These are phyloP conservation scores for Cheirogaleus major DNA, from an alignment of 2,797 vertebrate genomes.

Conservation along the genomic window DNA sequence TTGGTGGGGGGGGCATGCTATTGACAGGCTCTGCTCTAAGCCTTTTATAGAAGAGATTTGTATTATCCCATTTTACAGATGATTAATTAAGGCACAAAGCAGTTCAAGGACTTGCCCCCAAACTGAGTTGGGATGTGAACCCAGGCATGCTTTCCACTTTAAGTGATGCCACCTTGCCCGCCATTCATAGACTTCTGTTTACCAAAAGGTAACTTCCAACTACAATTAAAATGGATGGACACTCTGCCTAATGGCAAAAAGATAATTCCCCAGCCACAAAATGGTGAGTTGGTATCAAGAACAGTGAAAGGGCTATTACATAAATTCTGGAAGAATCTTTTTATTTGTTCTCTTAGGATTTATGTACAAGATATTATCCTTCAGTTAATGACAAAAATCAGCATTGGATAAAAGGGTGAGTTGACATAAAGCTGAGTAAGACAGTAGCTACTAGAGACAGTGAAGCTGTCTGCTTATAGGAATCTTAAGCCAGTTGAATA, in stretches of 20 bases:
- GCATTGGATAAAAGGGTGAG: neutral
- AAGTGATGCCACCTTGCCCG: rapidly evolving
- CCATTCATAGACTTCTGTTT: rapidly evolving
- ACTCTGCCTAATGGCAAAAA: neutral
- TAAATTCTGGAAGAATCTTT: neutral
- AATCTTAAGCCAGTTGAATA: neutral
- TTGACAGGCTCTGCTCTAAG: neutral
- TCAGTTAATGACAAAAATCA: neutral
- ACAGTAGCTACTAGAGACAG: neutral
- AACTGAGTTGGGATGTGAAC: neutral
- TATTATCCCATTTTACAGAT: neutral
- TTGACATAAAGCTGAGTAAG: neutral
- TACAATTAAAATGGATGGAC: rapidly evolving
- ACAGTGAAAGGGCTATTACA: neutral
- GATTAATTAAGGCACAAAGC: neutral
- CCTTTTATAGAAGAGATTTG: neutral
- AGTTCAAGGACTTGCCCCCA: neutral
- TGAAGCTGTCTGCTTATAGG: neutral
- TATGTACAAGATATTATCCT: neutral
- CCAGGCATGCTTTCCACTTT: neutral
- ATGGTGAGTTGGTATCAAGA: rapidly evolving
- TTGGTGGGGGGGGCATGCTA: too few relatives aligned
- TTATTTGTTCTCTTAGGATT: neutral
- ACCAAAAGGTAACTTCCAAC: neutral
- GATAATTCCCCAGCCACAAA: neutral